A percentile compares a stretch with the other conserved stretches of the same genome.
These are phyloP conservation scores for Grammomys dolichurus DNA, from an alignment of 2,113 vertebrate genomes.

Conservation along the genomic window DNA sequence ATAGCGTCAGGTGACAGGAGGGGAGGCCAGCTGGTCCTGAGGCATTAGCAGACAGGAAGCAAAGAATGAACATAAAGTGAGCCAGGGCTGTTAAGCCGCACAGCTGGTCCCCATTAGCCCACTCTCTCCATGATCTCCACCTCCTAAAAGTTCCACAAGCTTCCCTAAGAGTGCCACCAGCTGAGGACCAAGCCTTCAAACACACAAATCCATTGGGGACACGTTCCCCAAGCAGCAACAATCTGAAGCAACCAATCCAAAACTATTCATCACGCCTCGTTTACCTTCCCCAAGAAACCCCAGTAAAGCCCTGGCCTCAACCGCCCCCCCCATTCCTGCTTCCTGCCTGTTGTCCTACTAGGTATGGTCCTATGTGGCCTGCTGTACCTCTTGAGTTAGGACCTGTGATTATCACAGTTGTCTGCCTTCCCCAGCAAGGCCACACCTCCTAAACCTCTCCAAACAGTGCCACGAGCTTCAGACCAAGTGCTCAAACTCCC, in stretches of 20 bases:
- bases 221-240: not conserved
- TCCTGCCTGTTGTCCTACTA: not conserved
- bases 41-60: not conserved
- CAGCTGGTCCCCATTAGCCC: too few species aligned
- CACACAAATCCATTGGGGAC: not conserved
- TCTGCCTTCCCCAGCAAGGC: not conserved
- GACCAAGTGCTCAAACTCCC: not conserved
- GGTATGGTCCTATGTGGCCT: accelerated
- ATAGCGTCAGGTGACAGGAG: not conserved
- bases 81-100: not conserved
- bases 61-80: not conserved
- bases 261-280: not conserved
- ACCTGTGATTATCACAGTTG: not conserved
- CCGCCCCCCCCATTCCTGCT: not conserved
- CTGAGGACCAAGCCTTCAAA: not conserved
- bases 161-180: not conserved
- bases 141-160: not conserved
- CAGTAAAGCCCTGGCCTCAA: not conserved
- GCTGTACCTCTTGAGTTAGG: not conserved
- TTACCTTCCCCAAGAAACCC: not conserved
- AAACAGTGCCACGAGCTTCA: not conserved
- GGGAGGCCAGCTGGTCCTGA: not conserved
- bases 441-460: not conserved
- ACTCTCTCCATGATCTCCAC: not conserved
- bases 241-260: not conserved